A percentile compares a stretch with the other conserved stretches of the same genome.
phyloP scores from a whole-genome alignment of 2,888 invertebrate genomes.

The Amphipoea lucens region DNA sequence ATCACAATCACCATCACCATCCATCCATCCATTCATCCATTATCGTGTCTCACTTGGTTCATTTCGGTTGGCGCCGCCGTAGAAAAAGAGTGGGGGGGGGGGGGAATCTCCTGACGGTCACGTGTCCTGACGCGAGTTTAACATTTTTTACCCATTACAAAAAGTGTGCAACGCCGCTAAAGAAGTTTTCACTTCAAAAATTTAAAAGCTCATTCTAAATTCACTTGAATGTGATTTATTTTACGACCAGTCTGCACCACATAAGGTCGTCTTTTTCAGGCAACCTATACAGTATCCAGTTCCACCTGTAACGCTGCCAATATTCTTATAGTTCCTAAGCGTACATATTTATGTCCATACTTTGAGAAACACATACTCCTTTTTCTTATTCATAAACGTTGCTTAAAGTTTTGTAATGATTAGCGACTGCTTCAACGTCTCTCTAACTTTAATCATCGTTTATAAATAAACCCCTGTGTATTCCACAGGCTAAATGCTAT shows the following conservation, averaged over 20 bases:
- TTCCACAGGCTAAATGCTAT: neutral
- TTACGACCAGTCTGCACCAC: neutral
- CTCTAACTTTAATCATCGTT: neutral
- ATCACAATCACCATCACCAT: too few species aligned
- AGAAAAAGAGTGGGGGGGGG: too few species aligned
- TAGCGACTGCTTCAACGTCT: neutral
- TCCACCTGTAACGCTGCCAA: neutral
- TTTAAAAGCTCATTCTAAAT: neutral
- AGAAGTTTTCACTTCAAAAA: too few species aligned
- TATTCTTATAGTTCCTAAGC: neutral
- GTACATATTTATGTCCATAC: too few species aligned
- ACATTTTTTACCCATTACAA: too few species aligned
- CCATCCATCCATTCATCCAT: too few species aligned
- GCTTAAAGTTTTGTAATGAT: neutral
- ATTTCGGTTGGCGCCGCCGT: too few species aligned
- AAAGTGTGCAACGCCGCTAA: too few species aligned
- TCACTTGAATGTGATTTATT: neutral
- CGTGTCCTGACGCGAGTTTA: too few species aligned
- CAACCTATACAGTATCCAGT: neutral
- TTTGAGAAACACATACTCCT: neutral
- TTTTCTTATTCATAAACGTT: neutral
- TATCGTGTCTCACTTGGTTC: too few species aligned
- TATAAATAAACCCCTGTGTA: neutral
- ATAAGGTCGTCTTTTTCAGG: neutral
- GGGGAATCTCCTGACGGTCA: too few species aligned